Conservation (phyloP, 2,888 invertebrate genomes). For the Stenodema calcarata region DNA sequence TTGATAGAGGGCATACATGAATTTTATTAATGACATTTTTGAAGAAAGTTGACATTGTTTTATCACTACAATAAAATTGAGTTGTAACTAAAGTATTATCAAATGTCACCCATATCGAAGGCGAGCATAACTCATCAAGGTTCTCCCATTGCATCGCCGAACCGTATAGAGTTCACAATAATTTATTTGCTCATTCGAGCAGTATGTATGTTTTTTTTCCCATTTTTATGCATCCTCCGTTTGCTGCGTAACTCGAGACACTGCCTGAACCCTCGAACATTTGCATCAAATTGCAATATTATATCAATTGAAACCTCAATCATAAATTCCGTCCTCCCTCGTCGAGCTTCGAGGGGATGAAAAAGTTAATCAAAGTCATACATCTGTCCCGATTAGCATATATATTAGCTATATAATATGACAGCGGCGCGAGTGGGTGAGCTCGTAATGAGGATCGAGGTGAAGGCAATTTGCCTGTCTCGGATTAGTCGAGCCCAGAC, state of each 20-base stretch:
- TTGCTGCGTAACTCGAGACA: not conserved
- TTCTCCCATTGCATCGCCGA: too few relatives aligned
- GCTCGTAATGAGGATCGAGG: constrained; percentile 44
- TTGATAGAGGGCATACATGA: too few relatives aligned
- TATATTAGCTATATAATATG: constrained; percentile 48
- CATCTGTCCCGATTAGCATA: constrained; percentile 46
- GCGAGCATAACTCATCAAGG: too few relatives aligned
- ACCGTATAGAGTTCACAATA: too few relatives aligned
- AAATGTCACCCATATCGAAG: too few relatives aligned
- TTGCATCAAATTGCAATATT: constrained; percentile 30
- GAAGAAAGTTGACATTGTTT: too few relatives aligned
- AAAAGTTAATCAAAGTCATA: constrained; percentile 49
- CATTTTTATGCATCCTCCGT: not conserved
- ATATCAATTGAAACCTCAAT: constrained; percentile 36
- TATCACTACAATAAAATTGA: too few relatives aligned
- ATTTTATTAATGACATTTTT: too few relatives aligned
- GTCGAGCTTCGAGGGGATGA: constrained; percentile 1
- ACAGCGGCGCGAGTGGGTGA: constrained; percentile 40
- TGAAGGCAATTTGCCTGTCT: constrained; percentile 47
- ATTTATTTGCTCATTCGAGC: not conserved
- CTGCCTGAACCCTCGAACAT: not conserved
- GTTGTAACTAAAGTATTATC: too few relatives aligned
- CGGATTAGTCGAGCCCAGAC: constrained; percentile 5
- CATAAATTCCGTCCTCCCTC: not conserved
- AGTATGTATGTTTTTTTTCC: not conserved